Evolutionary conservation across 2,888 invertebrate genomes (phyloP).

Genomic region (Reticulitermes lucifugus): DNA sequence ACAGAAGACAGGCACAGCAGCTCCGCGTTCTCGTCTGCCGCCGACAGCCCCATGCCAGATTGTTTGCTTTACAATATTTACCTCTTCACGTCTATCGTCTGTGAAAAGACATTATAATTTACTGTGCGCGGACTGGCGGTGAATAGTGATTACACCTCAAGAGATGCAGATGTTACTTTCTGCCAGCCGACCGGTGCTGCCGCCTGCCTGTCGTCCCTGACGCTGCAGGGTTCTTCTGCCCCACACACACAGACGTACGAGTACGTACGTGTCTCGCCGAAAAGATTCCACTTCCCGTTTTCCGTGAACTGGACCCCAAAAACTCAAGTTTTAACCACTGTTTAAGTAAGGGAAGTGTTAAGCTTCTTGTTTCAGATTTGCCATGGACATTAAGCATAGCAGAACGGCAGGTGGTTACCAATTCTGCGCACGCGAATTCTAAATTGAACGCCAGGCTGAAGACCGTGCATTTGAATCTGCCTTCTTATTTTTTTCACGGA

Average conservation of each 20-base stretch:
- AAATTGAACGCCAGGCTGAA: no score
- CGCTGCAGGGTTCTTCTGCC: not conserved
- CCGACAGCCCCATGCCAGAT: not conserved
- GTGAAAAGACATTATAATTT: not conserved
- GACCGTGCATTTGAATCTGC: no score
- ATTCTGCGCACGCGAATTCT: no score
- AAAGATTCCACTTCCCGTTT: not conserved
- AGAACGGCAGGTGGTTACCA: no score
- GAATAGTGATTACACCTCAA: slow-evolving; percentile 13
- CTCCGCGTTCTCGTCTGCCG: no score
- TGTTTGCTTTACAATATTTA: slow-evolving; percentile 34
- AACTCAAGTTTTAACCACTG: no score
- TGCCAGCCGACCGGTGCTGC: slow-evolving; percentile 3
- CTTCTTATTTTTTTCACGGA: no score
- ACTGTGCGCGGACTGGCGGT: not conserved
- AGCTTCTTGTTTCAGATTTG: no score
- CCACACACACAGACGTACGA: not conserved
- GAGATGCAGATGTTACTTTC: slow-evolving; percentile 12
- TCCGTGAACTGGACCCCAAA: no score
- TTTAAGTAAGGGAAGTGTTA: no score
- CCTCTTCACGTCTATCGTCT: slow-evolving; percentile 21
- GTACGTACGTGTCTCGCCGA: not conserved
- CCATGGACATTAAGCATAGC: no score
- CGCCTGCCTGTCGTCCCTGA: not conserved
- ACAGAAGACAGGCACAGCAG: no score